Evolutionary conservation across 2,797 vertebrate species (phyloP), one percentile per base, ranked within the genome.

Genomic region (Acestrorhynchus altus): DNA sequence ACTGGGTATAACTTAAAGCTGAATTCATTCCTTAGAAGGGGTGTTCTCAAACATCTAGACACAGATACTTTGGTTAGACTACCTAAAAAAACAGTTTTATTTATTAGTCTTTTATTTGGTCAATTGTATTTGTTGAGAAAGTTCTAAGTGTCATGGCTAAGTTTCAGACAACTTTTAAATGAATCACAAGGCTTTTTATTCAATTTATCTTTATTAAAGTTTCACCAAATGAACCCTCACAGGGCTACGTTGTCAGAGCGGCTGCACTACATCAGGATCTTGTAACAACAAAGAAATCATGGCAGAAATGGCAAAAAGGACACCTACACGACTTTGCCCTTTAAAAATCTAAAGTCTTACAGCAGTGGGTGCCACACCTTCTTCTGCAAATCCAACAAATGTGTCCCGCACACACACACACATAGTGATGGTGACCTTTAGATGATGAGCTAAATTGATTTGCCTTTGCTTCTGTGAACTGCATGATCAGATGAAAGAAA

Each of bases 401-500:
- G 15, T 26, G 16, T 52, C 11, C 20, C 31, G 6, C 31, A 35
- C 31, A 35, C 31, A 35, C 31, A 35, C 31, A 35, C 31, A 35
- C 31, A n/a, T 4, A 10, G 26, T 2, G 15, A 51, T 18, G 15
- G 35, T 49, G 47, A 69, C 66, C 66, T 69, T 69, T 69, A 51
- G 28, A 6, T 52, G 47, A 69, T 11, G 0, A 28, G 31, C 16
- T 2, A 11, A 52, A 52, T 20, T 31, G 46, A 31, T 51, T 52
- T 35, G 46, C 46, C 44, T 51, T 51, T 51, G 24, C 28, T 68
- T 68, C 66, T 4, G 8, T 8, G n/a, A 8, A 68, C 15, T 42
- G 52, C 56, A 42, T 40, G 31, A 71, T 57, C 52, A 57, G 20
- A 59, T 22, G 54, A 42, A 40, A 42, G 68, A 24, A 13, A 67